Evolutionary conservation across 1,140 invertebrate genomes (phyloP).

Genomic region (Camponotus floridanus): DNA sequence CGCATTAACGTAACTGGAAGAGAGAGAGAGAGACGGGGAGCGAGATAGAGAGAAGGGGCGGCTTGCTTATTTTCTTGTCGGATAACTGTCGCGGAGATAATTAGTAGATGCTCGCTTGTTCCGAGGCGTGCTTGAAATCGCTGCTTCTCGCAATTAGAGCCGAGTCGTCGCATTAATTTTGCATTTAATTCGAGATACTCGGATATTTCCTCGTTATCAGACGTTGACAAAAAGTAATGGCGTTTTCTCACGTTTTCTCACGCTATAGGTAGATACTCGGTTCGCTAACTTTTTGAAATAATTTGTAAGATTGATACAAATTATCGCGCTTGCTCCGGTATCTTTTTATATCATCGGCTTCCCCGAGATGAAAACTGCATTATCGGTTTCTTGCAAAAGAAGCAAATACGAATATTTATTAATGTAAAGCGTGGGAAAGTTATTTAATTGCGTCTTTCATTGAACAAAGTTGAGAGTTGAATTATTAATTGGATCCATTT

Average conservation of each 20-base stretch:
- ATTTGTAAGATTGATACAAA: slow-evolving; percentile 25
- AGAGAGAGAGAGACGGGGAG: background rate
- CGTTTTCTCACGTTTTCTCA: slow-evolving; percentile 39
- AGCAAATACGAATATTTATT: background rate
- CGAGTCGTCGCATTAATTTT: slow-evolving; percentile 60
- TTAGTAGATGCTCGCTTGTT: slow-evolving; percentile 55
- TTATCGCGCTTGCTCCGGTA: background rate
- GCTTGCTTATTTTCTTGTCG: slow-evolving; percentile 58
- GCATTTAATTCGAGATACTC: slow-evolving; percentile 52
- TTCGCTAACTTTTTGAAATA: slow-evolving; percentile 2
- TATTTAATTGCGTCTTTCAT: background rate
- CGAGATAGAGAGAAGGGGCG: background rate
- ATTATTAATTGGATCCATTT: slow-evolving; percentile 25
- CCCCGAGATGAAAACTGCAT: slow-evolving; percentile 11
- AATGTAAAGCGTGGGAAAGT: background rate
- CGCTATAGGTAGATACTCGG: background rate
- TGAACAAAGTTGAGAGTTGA: background rate
- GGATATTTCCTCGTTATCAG: slow-evolving; percentile 57
- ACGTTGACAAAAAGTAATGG: slow-evolving; percentile 37
- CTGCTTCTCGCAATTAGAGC: slow-evolving; percentile 58
- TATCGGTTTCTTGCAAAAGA: background rate
- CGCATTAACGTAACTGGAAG: slow-evolving; percentile 61
- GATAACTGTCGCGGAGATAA: slow-evolving; percentile 62
- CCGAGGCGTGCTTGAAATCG: slow-evolving; percentile 46
- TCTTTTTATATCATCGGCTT: background rate